phyloP scores from a whole-genome alignment of 1,140 invertebrate genomes.

The Caenorhabditis tropicalis region DNA sequence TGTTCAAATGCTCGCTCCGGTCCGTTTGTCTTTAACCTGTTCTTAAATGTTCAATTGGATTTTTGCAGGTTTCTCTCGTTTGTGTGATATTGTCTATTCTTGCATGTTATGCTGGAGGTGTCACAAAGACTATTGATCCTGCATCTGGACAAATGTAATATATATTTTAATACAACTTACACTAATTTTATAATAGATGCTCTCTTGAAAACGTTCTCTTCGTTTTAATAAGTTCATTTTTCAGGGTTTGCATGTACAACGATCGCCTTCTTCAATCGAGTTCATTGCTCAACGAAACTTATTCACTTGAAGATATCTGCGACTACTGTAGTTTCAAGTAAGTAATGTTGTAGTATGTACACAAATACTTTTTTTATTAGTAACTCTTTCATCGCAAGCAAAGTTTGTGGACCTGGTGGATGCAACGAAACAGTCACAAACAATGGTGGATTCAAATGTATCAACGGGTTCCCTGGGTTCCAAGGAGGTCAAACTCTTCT shows the following conservation, averaged over 20 bases:
- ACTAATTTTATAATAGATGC: too few relatives aligned
- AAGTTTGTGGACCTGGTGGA: background rate
- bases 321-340: conserved; percentile 63
- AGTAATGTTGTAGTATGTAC: background rate
- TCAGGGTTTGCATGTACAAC: conserved; percentile 68
- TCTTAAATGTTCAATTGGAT: background rate
- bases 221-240: conserved; percentile 42
- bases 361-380: background rate
- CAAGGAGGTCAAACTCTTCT: conserved; percentile 55
- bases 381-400: background rate
- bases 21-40: background rate
- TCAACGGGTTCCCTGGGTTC: conserved; percentile 69
- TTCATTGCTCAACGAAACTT: conserved; percentile 54
- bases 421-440: background rate
- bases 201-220: too few relatives aligned
- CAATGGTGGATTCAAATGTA: conserved; percentile 51
- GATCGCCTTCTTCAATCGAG: conserved; percentile 68
- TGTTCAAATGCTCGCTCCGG: conserved; percentile 75
- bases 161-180: background rate
- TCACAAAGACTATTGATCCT: conserved; percentile 69
- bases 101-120: conserved; percentile 74
- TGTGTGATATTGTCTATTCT: conserved; percentile 75
- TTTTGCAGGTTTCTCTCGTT: conserved; percentile 72
- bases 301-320: conserved; percentile 61
- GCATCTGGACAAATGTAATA: conserved; percentile 65